These are phyloP conservation scores for Myotis planiceps DNA, from an alignment of 2,797 vertebrate species.

Conservation along the genomic window DNA sequence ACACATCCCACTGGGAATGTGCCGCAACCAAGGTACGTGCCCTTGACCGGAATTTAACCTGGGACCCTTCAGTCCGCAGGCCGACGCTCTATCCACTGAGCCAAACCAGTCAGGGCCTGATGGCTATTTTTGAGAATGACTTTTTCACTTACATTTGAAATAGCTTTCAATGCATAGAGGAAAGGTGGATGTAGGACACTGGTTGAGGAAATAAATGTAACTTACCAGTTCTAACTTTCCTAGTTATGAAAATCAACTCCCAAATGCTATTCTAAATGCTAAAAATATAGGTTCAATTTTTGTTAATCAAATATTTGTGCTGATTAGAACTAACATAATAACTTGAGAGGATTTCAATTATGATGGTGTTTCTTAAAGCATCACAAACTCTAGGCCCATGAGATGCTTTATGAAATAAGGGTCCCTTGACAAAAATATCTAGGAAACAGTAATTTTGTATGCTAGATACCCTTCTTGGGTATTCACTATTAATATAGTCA, in stretches of 20 bases:
- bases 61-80: no score
- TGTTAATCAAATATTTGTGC: slow-evolving; percentile 16
- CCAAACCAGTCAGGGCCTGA: no score
- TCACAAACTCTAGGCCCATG: background rate
- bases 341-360: background rate
- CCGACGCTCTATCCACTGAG: no score
- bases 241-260: background rate
- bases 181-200: background rate
- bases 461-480: background rate
- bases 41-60: no score
- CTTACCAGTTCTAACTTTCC: background rate
- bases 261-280: slow-evolving; percentile 13
- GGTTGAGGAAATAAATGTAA: background rate
- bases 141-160: background rate
- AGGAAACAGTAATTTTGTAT: background rate
- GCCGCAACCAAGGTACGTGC: no score
- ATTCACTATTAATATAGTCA: background rate
- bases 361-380: background rate
- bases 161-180: background rate
- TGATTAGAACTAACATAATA: background rate
- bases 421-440: background rate
- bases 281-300: slow-evolving; percentile 26
- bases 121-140: background rate
- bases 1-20: no score
- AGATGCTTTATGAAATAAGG: background rate